phyloP scores from a whole-genome alignment of 2,888 invertebrate species.

The Clanis bilineata region DNA sequence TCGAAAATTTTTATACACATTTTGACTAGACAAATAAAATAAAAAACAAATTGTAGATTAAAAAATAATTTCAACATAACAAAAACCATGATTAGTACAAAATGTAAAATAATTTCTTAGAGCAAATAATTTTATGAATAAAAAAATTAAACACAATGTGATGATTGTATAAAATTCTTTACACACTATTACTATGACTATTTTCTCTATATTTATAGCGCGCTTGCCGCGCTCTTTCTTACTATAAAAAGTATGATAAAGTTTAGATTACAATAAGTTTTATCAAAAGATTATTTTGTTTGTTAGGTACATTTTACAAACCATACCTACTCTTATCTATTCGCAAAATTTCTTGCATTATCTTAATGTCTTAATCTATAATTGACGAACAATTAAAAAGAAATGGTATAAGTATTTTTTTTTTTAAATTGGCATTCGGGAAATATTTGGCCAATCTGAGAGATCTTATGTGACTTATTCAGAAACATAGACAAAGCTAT shows the following conservation, averaged over 20 bases:
- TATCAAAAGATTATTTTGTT: not conserved
- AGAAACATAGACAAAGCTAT: no score
- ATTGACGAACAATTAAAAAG: no score
- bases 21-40: conserved; percentile 44
- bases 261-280: not conserved
- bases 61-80: not conserved
- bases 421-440: not conserved
- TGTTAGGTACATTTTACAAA: not conserved
- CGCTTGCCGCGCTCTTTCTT: not conserved
- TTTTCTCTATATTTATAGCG: not conserved
- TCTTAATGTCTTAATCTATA: no score
- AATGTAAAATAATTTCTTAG: no score
- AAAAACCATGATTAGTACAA: not conserved
- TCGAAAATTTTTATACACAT: conserved; percentile 9
- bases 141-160: no score
- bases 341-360: not conserved
- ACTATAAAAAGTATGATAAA: not conserved
- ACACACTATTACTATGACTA: no score
- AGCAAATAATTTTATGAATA: no score
- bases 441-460: not conserved
- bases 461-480: not conserved
- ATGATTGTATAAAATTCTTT: no score
- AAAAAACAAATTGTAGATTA: not conserved
- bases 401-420: no score
- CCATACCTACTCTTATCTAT: not conserved